Percentiles rank a stretch among this genome's conserved stretches.
phyloP scores from a whole-genome alignment of 1,140 invertebrate species.

The Cyclina sinensis region DNA sequence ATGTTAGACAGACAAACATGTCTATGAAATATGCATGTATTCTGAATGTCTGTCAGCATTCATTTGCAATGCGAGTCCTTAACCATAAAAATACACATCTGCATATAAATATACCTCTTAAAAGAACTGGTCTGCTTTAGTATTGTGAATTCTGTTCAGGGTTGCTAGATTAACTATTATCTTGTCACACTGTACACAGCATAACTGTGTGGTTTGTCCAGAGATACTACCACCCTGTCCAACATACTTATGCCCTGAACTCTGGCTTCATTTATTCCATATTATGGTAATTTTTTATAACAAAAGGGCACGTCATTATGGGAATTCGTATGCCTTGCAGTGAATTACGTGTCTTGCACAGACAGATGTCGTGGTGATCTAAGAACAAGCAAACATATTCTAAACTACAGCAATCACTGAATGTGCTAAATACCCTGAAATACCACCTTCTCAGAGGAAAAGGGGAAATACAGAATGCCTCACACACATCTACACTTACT shows the following conservation, averaged over 20 bases:
- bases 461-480: too few relatives aligned
- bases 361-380: too few relatives aligned
- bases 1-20: background rate
- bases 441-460: too few relatives aligned
- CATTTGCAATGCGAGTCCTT: background rate
- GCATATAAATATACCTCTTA: too few relatives aligned
- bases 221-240: background rate
- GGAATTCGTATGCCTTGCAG: background rate
- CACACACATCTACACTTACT: too few relatives aligned
- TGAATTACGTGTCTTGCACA: too few relatives aligned
- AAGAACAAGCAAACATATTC: too few relatives aligned
- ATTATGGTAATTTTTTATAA: background rate
- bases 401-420: too few relatives aligned
- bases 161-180: too few relatives aligned
- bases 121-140: too few relatives aligned
- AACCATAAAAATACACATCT: background rate
- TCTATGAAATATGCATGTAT: constrained; percentile 7
- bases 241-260: background rate
- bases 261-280: background rate
- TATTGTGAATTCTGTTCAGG: too few relatives aligned
- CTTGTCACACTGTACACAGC: background rate
- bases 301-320: background rate
- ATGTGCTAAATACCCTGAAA: too few relatives aligned
- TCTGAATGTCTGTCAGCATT: background rate
- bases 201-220: background rate